Evolutionary conservation across 2,797 vertebrate species (phyloP).

Genomic region (Parambassis ranga): DNA sequence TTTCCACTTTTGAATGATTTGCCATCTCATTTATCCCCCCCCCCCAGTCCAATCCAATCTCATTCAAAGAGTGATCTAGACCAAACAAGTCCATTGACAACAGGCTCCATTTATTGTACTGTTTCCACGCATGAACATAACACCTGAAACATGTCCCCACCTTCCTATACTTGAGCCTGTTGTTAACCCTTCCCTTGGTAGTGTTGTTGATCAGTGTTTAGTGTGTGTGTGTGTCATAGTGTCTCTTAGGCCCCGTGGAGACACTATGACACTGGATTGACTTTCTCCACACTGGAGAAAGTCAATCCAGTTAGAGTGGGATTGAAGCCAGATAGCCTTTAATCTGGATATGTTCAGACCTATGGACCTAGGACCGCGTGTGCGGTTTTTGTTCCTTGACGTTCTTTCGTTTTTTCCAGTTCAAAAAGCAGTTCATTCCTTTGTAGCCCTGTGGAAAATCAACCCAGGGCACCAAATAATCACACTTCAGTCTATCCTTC

Average conservation of each 20-base stretch:
- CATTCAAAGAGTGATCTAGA: constrained; percentile 38
- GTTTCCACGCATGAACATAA: constrained; percentile 68
- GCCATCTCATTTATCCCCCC: constrained; percentile 68
- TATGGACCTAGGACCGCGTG: too few species aligned
- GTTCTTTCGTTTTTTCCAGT: too few species aligned
- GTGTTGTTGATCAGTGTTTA: background rate
- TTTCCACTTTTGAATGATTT: constrained; percentile 63
- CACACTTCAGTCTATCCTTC: constrained; percentile 21
- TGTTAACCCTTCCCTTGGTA: constrained; percentile 8
- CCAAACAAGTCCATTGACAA: constrained; percentile 82
- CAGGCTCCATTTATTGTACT: constrained; percentile 67
- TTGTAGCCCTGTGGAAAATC: too few species aligned
- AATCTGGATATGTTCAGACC: too few species aligned
- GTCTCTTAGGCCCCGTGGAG: too few species aligned
- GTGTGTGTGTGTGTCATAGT: constrained; percentile 21
- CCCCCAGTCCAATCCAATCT: constrained; percentile 37
- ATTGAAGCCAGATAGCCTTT: too few species aligned
- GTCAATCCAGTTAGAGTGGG: too few species aligned
- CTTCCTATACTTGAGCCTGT: constrained; percentile 31
- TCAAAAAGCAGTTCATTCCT: too few species aligned
- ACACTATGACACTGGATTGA: too few species aligned
- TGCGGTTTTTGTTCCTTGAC: too few species aligned
- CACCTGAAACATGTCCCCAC: constrained; percentile 25
- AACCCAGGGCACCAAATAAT: background rate
- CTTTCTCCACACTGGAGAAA: too few species aligned